Evolutionary conservation across 2,888 invertebrate genomes (phyloP).

Genomic region (Cheilosia urbana): DNA sequence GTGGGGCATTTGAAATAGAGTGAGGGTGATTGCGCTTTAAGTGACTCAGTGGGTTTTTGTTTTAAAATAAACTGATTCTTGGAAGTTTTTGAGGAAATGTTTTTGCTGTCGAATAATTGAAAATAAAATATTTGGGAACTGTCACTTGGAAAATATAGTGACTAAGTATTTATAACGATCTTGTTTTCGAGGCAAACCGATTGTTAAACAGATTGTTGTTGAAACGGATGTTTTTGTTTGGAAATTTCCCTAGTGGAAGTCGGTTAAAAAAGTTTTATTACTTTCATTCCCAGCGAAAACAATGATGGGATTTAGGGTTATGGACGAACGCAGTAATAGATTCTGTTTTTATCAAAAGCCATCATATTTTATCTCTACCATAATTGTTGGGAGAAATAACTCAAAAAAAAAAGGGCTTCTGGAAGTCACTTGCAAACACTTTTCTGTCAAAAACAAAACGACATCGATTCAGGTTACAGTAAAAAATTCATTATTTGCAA

Average conservation of each 20-base stretch:
- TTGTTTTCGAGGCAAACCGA: neutral
- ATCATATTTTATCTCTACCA: too few species aligned
- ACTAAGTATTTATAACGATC: neutral
- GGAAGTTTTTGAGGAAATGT: conserved; percentile 25
- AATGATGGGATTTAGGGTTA: too few species aligned
- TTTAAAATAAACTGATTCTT: conserved; percentile 47
- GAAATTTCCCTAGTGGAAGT: neutral
- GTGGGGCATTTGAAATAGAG: conserved; percentile 23
- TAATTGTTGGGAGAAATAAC: too few species aligned
- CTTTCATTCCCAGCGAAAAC: too few species aligned
- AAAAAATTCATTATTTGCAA: too few species aligned
- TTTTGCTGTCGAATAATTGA: conserved; percentile 1
- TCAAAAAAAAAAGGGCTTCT: too few species aligned
- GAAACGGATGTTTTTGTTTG: neutral
- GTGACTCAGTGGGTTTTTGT: conserved; percentile 45
- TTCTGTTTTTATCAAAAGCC: too few species aligned
- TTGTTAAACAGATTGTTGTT: neutral
- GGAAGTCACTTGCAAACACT: too few species aligned
- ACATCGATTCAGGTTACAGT: too few species aligned
- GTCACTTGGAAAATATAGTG: conserved; percentile 10
- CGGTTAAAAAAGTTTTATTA: too few species aligned
- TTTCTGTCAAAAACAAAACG: too few species aligned
- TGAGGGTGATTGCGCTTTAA: conserved; percentile 40
- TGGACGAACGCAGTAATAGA: too few species aligned
- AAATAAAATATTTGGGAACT: conserved; percentile 3